Conservation (phyloP, 2,797 vertebrate genomes). For the Catamblyrhynchus diadema region DNA sequence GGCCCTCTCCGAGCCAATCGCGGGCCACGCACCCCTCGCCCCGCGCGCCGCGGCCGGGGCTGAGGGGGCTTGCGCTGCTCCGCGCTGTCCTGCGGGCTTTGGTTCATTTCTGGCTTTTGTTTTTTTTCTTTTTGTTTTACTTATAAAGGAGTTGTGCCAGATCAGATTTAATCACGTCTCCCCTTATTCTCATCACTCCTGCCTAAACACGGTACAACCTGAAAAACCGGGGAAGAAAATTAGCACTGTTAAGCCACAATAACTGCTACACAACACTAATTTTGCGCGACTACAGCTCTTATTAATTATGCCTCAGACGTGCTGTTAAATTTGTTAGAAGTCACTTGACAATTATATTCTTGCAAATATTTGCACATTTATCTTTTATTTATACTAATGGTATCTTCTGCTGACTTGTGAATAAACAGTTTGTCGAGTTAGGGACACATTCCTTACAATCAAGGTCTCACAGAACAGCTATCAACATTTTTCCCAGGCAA, state of each 20-base stretch:
- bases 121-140: not conserved
- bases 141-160: too few relatives aligned
- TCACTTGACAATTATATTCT: not conserved
- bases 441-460: not conserved
- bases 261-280: not conserved
- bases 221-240: not conserved
- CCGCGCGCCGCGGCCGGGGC: fast-evolving
- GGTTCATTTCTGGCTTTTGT: fast-evolving
- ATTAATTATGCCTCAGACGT: not conserved
- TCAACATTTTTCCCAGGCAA: not conserved
- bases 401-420: not conserved
- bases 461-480: not conserved
- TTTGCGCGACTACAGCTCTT: not conserved
- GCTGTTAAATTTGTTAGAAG: not conserved
- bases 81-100: fast-evolving
- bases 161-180: fast-evolving
- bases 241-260: not conserved
- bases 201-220: not conserved
- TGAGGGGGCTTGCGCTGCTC: not conserved
- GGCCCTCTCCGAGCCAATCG: not conserved
- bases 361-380: not conserved
- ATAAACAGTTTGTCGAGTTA: not conserved
- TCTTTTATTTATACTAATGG: not conserved
- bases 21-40: not conserved
- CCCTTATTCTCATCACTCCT: not conserved